phyloP scores from a whole-genome alignment of 2,888 invertebrate genomes.

The Hymenopus coronatus region DNA sequence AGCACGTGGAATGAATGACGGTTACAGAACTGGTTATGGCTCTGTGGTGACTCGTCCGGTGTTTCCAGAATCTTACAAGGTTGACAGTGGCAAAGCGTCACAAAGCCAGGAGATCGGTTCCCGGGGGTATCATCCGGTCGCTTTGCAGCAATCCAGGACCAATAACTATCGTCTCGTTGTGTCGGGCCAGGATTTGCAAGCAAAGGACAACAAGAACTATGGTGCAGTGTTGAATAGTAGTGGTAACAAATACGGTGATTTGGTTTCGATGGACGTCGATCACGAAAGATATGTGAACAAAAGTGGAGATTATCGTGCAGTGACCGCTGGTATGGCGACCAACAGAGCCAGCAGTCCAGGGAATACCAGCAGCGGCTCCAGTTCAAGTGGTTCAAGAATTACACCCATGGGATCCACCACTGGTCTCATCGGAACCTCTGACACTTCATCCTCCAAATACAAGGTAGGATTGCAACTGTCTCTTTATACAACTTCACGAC shows the following conservation, averaged over 20 bases:
- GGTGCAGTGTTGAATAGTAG: neutral
- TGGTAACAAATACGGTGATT: neutral
- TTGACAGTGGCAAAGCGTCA: neutral
- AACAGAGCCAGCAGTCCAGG: constrained; percentile 20
- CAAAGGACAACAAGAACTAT: neutral
- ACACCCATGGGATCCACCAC: constrained; percentile 9
- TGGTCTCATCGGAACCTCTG: neutral
- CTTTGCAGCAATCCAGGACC: too few species aligned
- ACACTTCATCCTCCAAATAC: neutral
- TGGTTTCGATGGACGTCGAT: neutral
- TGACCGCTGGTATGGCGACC: neutral
- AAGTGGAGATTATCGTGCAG: neutral
- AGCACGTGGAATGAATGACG: neutral
- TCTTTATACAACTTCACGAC: neutral
- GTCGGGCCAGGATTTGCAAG: neutral
- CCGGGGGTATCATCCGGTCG: neutral
- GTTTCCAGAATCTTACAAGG: neutral
- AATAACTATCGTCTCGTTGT: neutral
- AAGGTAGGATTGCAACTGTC: neutral
- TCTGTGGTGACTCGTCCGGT: neutral
- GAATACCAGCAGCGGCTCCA: constrained; percentile 5
- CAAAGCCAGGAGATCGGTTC: too few species aligned
- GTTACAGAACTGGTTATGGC: neutral
- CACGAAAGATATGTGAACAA: neutral
- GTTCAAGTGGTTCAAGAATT: neutral